A percentile compares a stretch with the other conserved stretches of the same genome.
phyloP scores from a whole-genome alignment of 2,888 invertebrate species.

The Noctuana brunneofusca region DNA sequence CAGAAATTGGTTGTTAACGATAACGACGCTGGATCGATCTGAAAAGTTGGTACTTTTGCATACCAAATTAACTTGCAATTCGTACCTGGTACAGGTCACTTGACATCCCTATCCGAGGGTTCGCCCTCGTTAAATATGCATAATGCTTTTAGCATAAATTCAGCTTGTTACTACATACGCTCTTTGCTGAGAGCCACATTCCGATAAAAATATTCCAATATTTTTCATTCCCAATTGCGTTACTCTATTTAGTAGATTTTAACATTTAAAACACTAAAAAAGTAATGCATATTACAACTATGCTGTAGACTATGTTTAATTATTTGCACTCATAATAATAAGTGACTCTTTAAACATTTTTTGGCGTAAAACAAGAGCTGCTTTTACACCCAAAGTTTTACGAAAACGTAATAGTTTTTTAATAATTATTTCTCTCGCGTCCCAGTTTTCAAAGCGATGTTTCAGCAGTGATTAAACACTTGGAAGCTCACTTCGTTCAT shows the following conservation, averaged over 20 bases:
- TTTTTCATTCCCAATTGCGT: conserved; percentile 21
- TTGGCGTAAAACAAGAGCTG: not conserved
- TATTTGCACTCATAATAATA: no score
- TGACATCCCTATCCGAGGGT: no score
- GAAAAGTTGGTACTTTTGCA: no score
- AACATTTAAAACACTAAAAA: no score
- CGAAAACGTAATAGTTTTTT: not conserved
- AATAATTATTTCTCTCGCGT: conserved; percentile 1
- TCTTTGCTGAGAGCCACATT: conserved; percentile 10
- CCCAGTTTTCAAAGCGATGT: conserved; percentile 4
- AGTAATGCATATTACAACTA: no score
- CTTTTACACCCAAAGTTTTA: not conserved
- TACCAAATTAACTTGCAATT: no score
- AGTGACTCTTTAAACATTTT: no score
- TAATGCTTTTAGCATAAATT: conserved; percentile 35
- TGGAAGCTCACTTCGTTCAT: not conserved
- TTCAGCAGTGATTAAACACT: conserved; percentile 8
- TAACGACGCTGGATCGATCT: no score
- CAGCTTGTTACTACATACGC: conserved; percentile 30
- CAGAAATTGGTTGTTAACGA: no score
- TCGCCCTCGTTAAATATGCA: conserved; percentile 28
- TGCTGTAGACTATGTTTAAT: no score
- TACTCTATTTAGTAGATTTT: conserved; percentile 25
- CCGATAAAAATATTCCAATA: conserved; percentile 27
- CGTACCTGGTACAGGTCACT: no score